Evolutionary conservation across 2,113 vertebrate genomes (phyloP).

Genomic region (Melanocharis versteri): DNA sequence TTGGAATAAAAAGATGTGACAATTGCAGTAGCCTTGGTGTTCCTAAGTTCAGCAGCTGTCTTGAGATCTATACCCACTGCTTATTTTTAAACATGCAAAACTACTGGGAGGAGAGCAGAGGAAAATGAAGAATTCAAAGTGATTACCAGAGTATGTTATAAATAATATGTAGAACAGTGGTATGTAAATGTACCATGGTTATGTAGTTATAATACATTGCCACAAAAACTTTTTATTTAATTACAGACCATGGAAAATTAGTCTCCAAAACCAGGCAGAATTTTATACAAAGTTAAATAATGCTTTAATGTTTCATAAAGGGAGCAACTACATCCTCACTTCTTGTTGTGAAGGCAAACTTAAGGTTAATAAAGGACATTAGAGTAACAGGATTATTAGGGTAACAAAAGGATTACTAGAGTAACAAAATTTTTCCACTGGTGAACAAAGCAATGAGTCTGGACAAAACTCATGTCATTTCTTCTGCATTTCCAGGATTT

Average conservation of each 20-base stretch:
- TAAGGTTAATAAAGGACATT: background rate
- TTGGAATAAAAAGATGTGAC: background rate
- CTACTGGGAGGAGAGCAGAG: background rate
- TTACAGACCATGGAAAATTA: background rate
- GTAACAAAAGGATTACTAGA: too few relatives aligned
- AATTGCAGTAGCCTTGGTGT: background rate
- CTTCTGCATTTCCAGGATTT: background rate
- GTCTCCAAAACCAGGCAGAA: background rate
- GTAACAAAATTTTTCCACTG: background rate
- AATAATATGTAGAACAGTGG: conserved; percentile 1
- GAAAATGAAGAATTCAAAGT: conserved; percentile 21
- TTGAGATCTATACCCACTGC: background rate
- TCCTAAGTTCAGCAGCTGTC: background rate
- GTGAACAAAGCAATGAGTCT: background rate
- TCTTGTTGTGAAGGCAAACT: background rate
- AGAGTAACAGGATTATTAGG: too few relatives aligned
- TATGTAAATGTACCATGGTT: background rate
- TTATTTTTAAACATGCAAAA: conserved; percentile 46
- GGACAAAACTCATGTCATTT: background rate
- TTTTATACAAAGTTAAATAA: background rate
- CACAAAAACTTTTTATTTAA: conserved; percentile 9
- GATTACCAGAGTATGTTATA: background rate
- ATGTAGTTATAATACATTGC: background rate
- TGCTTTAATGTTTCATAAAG: background rate
- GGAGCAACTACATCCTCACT: background rate